Evolutionary conservation across 1,140 invertebrate species (phyloP).

Genomic region (Semibalanus balanoides): DNA sequence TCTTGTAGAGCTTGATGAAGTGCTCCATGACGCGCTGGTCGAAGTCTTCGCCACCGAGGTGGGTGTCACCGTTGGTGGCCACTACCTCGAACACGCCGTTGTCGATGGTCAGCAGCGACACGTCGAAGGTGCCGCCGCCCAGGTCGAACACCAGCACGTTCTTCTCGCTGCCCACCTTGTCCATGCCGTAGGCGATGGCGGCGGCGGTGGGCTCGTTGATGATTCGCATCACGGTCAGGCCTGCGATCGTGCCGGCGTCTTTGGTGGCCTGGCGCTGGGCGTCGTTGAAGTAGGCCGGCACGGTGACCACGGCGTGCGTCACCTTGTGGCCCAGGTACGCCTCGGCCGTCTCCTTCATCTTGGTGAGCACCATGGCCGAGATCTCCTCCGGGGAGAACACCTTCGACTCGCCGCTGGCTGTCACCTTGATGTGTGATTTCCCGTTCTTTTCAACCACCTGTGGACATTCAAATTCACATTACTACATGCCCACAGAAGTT

Average conservation of each 20-base stretch:
- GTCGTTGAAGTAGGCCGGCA: slow-evolving; percentile 97
- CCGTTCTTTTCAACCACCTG: slow-evolving; percentile 55
- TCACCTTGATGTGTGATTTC: slow-evolving; percentile 51
- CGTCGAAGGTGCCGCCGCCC: slow-evolving; percentile 94
- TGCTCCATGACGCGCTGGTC: slow-evolving; percentile 86
- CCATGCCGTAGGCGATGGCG: slow-evolving; percentile 94
- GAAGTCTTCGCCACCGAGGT: no score
- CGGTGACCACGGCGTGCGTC: slow-evolving; percentile 96
- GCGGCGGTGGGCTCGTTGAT: slow-evolving; percentile 97
- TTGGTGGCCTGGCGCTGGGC: slow-evolving; percentile 95
- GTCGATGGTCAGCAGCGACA: slow-evolving; percentile 54
- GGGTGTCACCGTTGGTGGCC: slow-evolving; percentile 94
- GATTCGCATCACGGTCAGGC: slow-evolving; percentile 89
- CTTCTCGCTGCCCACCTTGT: slow-evolving; percentile 76
- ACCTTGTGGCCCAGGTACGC: slow-evolving; percentile 89
- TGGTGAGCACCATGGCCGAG: slow-evolving; percentile 38
- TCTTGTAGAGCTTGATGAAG: slow-evolving; percentile 84
- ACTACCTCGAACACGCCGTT: slow-evolving; percentile 94
- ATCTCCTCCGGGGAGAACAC: slow-evolving; percentile 42
- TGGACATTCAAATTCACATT: no score
- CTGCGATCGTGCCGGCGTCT: slow-evolving; percentile 86
- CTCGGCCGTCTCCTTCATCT: no score
- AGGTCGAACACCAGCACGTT: no score
- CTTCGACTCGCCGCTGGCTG: slow-evolving; percentile 37
- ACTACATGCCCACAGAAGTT: no score